Evolutionary conservation across 2,888 invertebrate species (phyloP).

Genomic region (Tortricodes alternella): DNA sequence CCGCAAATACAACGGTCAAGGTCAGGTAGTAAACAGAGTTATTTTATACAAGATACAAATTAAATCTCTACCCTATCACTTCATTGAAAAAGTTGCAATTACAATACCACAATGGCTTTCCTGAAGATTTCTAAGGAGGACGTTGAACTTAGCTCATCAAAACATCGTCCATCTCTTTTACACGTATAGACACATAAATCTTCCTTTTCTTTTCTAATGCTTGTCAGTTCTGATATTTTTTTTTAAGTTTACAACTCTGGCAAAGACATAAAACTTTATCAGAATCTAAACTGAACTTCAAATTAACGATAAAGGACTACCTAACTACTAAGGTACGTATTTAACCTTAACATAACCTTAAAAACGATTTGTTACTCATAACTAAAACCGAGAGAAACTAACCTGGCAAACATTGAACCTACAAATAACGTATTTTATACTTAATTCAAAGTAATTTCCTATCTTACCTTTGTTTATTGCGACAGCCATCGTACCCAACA

Average conservation of each 20-base stretch:
- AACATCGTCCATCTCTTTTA: background rate
- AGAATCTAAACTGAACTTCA: no score
- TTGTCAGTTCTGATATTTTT: no score
- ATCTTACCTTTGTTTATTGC: constrained; percentile 67
- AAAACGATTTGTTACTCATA: background rate
- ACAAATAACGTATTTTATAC: background rate
- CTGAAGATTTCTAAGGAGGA: background rate
- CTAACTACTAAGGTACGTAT: no score
- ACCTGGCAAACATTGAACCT: background rate
- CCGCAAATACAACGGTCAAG: background rate
- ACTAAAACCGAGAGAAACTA: background rate
- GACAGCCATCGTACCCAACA: constrained; percentile 55
- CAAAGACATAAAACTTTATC: no score
- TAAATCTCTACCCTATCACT: no score
- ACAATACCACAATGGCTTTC: background rate
- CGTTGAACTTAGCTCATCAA: background rate
- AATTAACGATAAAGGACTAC: no score
- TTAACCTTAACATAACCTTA: background rate
- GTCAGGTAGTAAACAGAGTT: background rate
- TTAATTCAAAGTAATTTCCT: background rate
- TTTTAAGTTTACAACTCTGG: no score
- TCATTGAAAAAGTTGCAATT: background rate
- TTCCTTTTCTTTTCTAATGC: no score
- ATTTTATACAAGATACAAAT: no score
- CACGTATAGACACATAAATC: background rate